These are phyloP conservation scores for Herpetotheres cachinnans DNA, from an alignment of 2,113 vertebrate species.

Conservation along the genomic window DNA sequence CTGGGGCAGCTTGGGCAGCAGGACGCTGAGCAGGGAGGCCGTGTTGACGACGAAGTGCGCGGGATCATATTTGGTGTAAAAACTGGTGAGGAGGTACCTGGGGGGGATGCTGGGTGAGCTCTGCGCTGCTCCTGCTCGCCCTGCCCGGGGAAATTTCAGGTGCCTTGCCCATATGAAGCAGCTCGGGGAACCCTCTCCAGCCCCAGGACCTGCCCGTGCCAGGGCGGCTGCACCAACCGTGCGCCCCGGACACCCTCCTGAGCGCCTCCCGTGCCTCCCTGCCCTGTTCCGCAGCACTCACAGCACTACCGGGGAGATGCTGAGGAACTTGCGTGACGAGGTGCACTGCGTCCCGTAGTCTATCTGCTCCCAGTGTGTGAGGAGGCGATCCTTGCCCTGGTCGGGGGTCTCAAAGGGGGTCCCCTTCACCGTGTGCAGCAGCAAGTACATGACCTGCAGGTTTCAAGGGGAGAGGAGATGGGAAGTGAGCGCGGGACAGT, in stretches of 20 bases:
- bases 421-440: slow-evolving; percentile 91
- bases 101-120: background rate
- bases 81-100: slow-evolving; percentile 92
- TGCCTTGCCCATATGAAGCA: background rate
- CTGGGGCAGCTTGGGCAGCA: slow-evolving; percentile 93
- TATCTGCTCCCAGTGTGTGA: slow-evolving; percentile 96
- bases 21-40: slow-evolving; percentile 84
- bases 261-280: accelerated
- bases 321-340: slow-evolving; percentile 92
- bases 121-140: background rate
- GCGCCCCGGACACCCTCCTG: accelerated
- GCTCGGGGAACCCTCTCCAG: too few species aligned
- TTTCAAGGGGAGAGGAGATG: background rate
- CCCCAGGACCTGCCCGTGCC: accelerated
- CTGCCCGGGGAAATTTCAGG: background rate
- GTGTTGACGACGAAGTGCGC: slow-evolving; percentile 92
- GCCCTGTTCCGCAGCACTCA: slow-evolving; percentile 54
- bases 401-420: slow-evolving; percentile 94
- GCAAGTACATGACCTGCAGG: slow-evolving; percentile 88
- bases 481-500: background rate
- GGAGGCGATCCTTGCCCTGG: slow-evolving; percentile 89
- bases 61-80: slow-evolving; percentile 93
- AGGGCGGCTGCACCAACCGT: accelerated
- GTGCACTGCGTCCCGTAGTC: slow-evolving; percentile 93
- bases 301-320: slow-evolving; percentile 90